These are phyloP conservation scores for Panagrolaimus sp. DNA, from an alignment of 1,140 invertebrate species.

Conservation along the genomic window DNA sequence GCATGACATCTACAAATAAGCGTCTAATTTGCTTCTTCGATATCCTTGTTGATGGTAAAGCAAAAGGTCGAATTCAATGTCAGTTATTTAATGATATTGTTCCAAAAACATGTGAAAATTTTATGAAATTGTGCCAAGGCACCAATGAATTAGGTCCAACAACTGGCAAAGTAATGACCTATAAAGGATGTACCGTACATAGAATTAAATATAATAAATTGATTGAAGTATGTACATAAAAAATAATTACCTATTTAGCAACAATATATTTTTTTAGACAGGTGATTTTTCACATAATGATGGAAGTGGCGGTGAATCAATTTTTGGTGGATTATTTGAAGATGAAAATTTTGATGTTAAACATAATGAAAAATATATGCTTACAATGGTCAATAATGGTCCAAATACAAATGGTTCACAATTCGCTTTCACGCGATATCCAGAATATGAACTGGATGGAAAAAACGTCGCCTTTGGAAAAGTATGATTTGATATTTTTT, in stretches of 20 bases:
- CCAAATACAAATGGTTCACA: slow-evolving; percentile 95
- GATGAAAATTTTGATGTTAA: slow-evolving; percentile 93
- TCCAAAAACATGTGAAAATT: slow-evolving; percentile 59
- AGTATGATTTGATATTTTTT: slow-evolving; percentile 25
- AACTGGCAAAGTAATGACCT: slow-evolving; percentile 82
- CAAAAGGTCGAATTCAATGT: not conserved
- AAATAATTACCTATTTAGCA: slow-evolving; percentile 40
- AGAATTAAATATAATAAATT: slow-evolving; percentile 96
- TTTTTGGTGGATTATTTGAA: slow-evolving; percentile 90
- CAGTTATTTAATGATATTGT: slow-evolving; percentile 9
- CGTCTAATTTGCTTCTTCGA: not conserved
- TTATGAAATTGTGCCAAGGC: slow-evolving; percentile 62
- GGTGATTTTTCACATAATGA: slow-evolving; percentile 64
- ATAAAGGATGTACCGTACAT: slow-evolving; percentile 59
- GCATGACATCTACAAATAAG: no score
- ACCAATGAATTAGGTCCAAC: slow-evolving; percentile 60
- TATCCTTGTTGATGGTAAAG: not conserved
- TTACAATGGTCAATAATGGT: slow-evolving; percentile 61
- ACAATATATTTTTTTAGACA: slow-evolving; percentile 64
- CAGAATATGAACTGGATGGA: slow-evolving; percentile 43
- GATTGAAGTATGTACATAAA: slow-evolving; percentile 69
- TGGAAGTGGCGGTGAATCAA: slow-evolving; percentile 91
- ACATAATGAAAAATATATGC: slow-evolving; percentile 64
- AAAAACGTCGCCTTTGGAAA: slow-evolving; percentile 45
- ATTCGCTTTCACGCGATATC: slow-evolving; percentile 81